These are phyloP conservation scores for Cataglyphis albicans DNA, from an alignment of 2,888 invertebrate species.

Conservation along the genomic window DNA sequence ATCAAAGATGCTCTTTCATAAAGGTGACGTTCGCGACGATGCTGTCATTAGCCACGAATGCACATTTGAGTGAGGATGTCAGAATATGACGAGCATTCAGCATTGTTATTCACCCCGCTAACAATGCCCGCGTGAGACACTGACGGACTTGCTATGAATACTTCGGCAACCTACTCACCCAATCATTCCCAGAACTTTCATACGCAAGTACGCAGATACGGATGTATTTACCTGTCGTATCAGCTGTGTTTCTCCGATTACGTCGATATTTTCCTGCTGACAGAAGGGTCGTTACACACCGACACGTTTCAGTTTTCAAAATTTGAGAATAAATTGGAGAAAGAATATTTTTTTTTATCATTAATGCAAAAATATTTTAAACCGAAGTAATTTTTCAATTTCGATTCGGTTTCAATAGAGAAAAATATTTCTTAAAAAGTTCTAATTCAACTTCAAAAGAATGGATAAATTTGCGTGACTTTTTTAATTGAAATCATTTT, in stretches of 20 bases:
- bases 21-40: background rate
- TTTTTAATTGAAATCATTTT: background rate
- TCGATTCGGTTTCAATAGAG: background rate
- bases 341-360: background rate
- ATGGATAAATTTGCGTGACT: background rate
- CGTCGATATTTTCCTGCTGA: slow-evolving; percentile 66
- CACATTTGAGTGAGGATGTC: slow-evolving; percentile 54
- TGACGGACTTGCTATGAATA: slow-evolving; percentile 47
- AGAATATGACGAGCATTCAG: slow-evolving; percentile 65
- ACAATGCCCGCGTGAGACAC: slow-evolving; percentile 61
- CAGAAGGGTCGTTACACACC: slow-evolving; percentile 24
- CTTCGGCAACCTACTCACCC: slow-evolving; percentile 28
- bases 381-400: background rate
- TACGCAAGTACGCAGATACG: slow-evolving; percentile 44
- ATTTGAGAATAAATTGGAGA: background rate
- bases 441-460: background rate
- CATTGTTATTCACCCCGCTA: slow-evolving; percentile 54
- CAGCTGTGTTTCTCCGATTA: background rate
- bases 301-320: background rate
- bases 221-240: slow-evolving; percentile 62
- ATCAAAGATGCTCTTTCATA: background rate
- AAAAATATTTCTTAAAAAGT: background rate
- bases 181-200: slow-evolving; percentile 58
- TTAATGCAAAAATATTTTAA: background rate
- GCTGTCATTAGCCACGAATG: slow-evolving; percentile 47